These are phyloP conservation scores for Xenopus borealis DNA, from an alignment of 2,113 vertebrate genomes.

Conservation along the genomic window DNA sequence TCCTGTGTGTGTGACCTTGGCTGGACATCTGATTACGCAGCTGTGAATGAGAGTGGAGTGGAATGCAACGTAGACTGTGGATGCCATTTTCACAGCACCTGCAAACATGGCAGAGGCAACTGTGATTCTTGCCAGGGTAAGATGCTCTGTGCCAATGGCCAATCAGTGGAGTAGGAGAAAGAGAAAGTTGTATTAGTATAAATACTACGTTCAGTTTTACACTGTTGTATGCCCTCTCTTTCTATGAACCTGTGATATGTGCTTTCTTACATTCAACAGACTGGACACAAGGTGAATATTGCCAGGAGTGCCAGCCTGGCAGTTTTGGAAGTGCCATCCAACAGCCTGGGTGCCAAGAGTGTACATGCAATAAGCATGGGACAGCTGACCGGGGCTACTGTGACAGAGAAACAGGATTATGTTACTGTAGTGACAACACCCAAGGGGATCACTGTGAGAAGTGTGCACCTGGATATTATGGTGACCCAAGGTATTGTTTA, in stretches of 20 bases:
- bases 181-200: background rate
- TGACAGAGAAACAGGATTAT: constrained; percentile 78
- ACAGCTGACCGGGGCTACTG: constrained; percentile 78
- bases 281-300: constrained; percentile 82
- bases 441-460: constrained; percentile 83
- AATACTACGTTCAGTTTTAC: background rate
- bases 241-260: background rate
- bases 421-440: constrained; percentile 85
- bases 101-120: constrained; percentile 72
- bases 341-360: constrained; percentile 72
- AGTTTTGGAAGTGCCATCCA: constrained; percentile 80
- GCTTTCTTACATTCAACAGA: constrained; percentile 60
- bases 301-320: constrained; percentile 81
- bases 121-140: constrained; percentile 87
- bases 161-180: background rate
- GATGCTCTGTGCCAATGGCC: background rate
- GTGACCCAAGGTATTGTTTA: constrained; percentile 77
- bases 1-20: constrained; percentile 83
- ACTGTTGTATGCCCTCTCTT: background rate
- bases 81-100: constrained; percentile 86
- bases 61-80: constrained; percentile 85
- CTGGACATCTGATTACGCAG: constrained; percentile 80
- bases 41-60: constrained; percentile 68
- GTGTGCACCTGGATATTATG: constrained; percentile 82
- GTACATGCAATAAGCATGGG: constrained; percentile 84